Evolutionary conservation across 2,797 vertebrate genomes (phyloP), one percentile per base, ranked within the genome.

Genomic region (Alfaro cultratus): DNA sequence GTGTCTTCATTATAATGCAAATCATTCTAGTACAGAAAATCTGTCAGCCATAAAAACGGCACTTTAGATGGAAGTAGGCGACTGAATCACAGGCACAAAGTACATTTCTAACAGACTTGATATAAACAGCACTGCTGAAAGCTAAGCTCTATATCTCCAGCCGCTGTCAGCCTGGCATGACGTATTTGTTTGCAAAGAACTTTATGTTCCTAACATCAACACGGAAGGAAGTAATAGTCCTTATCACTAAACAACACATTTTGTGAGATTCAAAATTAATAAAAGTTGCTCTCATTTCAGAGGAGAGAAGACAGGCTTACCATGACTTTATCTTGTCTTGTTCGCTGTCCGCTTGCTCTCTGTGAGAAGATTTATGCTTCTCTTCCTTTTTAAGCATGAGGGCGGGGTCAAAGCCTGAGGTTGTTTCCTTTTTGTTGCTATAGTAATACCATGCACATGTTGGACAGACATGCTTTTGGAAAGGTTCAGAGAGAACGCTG

Each of bases 281-380:
- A n/a, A 74, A 64, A 74, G 46, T 12, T 60, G 21, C 64, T 76
- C 74, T 51, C 1, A 43, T 47, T 55, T 71, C 9, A 82, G 9
- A 16, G 60, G 10, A 75, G 7, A 39, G 73, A 16, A 77, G 55
- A 34, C 13, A 39, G 5, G 29, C 88, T 79, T 74, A 92, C 91
- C 89, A 82, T 91, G 0, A 0, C 70, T 45, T 6, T 23, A 12
- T 8, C 1, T 13, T 1, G 6, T 9, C 41, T 34, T 41, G n/a
- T 8, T 12, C 0, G 2, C 51, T 26, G 51, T 2, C 1, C 9
- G 9, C 3, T 2, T 3, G 2, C 7, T 26, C 8, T 21, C 12
- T 39, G 55, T 5, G 6, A 1, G 1, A 15, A 60, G 4, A 29
- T 1, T 15, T 2, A 0, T 18, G 7, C 1, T 55, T 29, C 73